phyloP scores from a whole-genome alignment of 1,140 invertebrate species.

The Archivesica marissinica region DNA sequence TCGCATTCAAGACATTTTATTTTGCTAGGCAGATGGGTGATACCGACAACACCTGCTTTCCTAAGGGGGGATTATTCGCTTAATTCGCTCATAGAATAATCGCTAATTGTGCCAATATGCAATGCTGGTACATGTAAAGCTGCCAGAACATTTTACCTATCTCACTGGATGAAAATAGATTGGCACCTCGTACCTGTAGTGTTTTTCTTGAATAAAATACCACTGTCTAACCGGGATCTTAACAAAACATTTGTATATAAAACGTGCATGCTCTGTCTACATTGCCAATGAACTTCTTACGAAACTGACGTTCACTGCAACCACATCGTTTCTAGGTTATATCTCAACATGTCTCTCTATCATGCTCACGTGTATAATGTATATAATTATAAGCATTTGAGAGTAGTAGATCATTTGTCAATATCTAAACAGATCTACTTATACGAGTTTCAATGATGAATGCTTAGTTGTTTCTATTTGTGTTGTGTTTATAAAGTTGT shows the following conservation, averaged over 20 bases:
- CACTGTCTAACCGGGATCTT: neutral
- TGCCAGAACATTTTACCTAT: slow-evolving; percentile 21
- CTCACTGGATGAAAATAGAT: neutral
- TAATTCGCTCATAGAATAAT: neutral
- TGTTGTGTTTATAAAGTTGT: too few species aligned
- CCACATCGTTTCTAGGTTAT: too few species aligned
- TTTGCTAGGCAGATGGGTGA: neutral
- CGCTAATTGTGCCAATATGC: slow-evolving; percentile 22
- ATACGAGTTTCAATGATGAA: too few species aligned
- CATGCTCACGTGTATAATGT: too few species aligned
- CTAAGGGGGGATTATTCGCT: neutral
- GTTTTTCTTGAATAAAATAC: neutral
- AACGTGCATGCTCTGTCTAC: neutral
- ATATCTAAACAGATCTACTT: too few species aligned
- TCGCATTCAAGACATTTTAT: neutral
- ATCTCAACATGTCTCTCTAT: too few species aligned
- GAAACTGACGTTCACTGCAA: neutral
- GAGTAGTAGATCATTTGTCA: too few species aligned
- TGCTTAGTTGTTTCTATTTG: too few species aligned
- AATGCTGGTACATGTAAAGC: neutral
- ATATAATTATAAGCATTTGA: too few species aligned
- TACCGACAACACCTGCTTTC: neutral
- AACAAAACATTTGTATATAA: neutral
- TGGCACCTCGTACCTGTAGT: neutral
- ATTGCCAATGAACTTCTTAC: neutral